Base-by-base conservation (phyloP, 2,113 vertebrate species). In the Origma solitaria region DNA sequence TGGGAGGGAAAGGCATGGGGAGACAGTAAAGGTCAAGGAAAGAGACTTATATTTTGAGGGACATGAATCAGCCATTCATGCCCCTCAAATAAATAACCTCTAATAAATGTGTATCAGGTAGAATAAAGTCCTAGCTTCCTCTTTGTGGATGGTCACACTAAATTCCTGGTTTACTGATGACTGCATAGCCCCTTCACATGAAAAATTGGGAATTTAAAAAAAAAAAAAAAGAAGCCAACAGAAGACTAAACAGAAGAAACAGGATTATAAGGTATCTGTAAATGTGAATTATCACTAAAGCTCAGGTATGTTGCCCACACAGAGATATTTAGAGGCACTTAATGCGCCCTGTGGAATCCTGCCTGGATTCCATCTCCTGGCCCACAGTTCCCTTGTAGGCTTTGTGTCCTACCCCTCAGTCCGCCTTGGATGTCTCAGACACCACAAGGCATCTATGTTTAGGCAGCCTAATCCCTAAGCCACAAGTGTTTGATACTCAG, bases 391-490 rank as follows among this genome's bases (percentile, higher is more conserved):
- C 21, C 20, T 47, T 0, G 6, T 2, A 77, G 58, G 18, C 54
- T 73, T 80, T 86, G 45, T 38, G 35, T 62, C 37, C 57, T 49
- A 49, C 27, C 13, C 25, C 38, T 77, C 45, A 70, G 57, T 15
- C 61, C 42, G 31, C 16, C 54, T 66, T 42, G 70, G 37, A 47
- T 49, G 57, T 72, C 50, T 80, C 92, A 96, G 88, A 96, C 94
- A 94, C 92, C 85, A 82, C 88, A 45, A 14, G n/a, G 30, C 62
- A 42, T 83, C 94, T 94, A 81, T 92, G 82, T 93, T 95, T 97
- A 94, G 90, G 82, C 80, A 83, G 58, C 53, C 10, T 3, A 83
- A 94, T 86, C 82, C 68, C 45, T 73, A 80, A 94, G 47, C 88
- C 90, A 92, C 82, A 92, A 73, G 53, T 0, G 15, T 83, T 95